Conservation (phyloP, 2,888 invertebrate genomes). For the Amblyjoppa fuscipennis region DNA sequence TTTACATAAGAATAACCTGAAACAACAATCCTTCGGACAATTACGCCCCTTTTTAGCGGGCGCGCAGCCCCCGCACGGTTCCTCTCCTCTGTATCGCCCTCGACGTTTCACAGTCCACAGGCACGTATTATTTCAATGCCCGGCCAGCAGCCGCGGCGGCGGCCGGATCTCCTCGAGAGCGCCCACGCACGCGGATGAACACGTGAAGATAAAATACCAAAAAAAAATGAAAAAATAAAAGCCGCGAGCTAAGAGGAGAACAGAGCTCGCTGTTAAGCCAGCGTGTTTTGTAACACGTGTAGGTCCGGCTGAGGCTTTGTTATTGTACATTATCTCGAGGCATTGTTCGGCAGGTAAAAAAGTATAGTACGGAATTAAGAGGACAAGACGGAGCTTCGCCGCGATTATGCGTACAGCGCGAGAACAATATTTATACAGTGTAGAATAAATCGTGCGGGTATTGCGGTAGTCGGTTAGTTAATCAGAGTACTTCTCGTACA, state of each 20-base stretch:
- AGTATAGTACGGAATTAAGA: conserved; percentile 14
- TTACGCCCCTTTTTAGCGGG: conserved; percentile 80
- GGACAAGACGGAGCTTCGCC: background rate
- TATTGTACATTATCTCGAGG: conserved; percentile 45
- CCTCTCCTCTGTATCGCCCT: conserved; percentile 22
- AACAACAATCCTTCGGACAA: conserved; percentile 83
- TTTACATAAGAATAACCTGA: conserved; percentile 84
- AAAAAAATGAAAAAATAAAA: conserved; percentile 1
- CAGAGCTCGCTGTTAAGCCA: conserved; percentile 11
- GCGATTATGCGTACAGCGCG: conserved; percentile 1
- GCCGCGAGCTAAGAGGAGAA: conserved; percentile 3
- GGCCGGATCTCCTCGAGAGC: conserved; percentile 15
- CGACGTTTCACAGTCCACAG: conserved; percentile 68
- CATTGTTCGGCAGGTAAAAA: conserved; percentile 48
- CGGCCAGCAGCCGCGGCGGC: conserved; percentile 65
- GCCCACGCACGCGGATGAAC: conserved; percentile 58
- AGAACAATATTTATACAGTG: conserved; percentile 4
- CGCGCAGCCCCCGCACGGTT: conserved; percentile 65
- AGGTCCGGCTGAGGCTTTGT: conserved; percentile 44
- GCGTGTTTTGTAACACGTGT: conserved; percentile 55
- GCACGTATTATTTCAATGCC: conserved; percentile 80
- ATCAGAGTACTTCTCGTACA: background rate
- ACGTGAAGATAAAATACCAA: conserved; percentile 52
- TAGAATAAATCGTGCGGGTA: background rate
- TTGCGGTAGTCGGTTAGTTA: conserved; percentile 11